phyloP scores from a whole-genome alignment of 2,113 vertebrate species.

The Sapayoa aenigma region DNA sequence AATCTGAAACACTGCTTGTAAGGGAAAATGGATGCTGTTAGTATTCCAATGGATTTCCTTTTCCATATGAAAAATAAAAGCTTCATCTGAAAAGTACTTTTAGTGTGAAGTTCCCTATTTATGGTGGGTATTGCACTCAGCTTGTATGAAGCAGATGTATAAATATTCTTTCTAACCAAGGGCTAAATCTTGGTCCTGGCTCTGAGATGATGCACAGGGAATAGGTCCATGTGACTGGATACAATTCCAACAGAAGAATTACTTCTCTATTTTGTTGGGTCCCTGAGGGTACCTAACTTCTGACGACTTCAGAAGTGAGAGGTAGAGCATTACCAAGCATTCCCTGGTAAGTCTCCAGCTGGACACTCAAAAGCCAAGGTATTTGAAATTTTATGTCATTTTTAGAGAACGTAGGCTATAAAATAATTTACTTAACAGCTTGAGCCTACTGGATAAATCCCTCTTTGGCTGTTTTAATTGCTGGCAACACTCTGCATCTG shows the following conservation, averaged over 20 bases:
- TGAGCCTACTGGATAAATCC: not conserved
- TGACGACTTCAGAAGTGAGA: not conserved
- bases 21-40: not conserved
- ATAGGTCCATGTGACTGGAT: not conserved
- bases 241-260: not conserved
- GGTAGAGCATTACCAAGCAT: not conserved
- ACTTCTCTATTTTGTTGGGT: not conserved
- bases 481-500: not conserved
- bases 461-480: not conserved
- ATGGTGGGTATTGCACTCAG: not conserved
- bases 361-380: not conserved
- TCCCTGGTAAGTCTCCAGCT: not conserved
- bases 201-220: not conserved
- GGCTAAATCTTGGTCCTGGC: not conserved
- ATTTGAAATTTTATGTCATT: not conserved
- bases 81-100: constrained; percentile 30
- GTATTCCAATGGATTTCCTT: not conserved
- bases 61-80: not conserved
- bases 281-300: not conserved
- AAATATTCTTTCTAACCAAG: not conserved
- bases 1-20: not conserved
- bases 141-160: not conserved
- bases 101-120: constrained; percentile 2
- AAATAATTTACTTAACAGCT: not conserved
- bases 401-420: not conserved